These are phyloP conservation scores for Palloptera scutellata DNA, from an alignment of 2,888 invertebrate species.

Conservation along the genomic window DNA sequence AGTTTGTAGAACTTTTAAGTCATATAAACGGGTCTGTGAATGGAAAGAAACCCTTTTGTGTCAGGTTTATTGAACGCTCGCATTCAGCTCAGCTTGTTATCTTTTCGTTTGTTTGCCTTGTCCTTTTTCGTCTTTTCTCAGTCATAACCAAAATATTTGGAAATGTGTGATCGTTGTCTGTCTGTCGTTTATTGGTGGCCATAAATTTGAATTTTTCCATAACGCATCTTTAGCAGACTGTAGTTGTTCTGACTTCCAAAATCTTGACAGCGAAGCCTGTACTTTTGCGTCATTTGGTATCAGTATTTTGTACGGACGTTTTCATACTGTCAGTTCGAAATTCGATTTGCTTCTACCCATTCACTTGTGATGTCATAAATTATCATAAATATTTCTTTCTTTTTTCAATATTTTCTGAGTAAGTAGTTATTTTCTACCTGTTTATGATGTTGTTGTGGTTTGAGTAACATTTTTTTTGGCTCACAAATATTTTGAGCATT, in stretches of 20 bases:
- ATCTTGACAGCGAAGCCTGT: constrained; percentile 7
- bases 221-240: not conserved
- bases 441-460: no score
- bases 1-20: no score
- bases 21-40: no score
- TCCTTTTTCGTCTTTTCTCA: constrained; percentile 16
- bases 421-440: no score
- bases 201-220: constrained; percentile 46
- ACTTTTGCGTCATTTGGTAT: constrained; percentile 37
- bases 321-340: no score
- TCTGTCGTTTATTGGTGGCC: constrained; percentile 49
- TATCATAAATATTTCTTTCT: no score
- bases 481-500: no score
- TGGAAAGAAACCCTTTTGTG: no score
- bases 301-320: not conserved
- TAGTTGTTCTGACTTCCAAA: constrained; percentile 7
- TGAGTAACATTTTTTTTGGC: no score
- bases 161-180: constrained; percentile 38
- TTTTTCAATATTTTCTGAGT: no score
- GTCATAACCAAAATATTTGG: constrained; percentile 58
- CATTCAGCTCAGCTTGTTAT: constrained; percentile 29
- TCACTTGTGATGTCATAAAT: no score
- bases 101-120: constrained; percentile 36
- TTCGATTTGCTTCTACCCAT: no score
- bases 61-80: constrained; percentile 24